Evolutionary conservation across 2,888 invertebrate genomes (phyloP).

Genomic region (Ectropis crepuscularia): DNA sequence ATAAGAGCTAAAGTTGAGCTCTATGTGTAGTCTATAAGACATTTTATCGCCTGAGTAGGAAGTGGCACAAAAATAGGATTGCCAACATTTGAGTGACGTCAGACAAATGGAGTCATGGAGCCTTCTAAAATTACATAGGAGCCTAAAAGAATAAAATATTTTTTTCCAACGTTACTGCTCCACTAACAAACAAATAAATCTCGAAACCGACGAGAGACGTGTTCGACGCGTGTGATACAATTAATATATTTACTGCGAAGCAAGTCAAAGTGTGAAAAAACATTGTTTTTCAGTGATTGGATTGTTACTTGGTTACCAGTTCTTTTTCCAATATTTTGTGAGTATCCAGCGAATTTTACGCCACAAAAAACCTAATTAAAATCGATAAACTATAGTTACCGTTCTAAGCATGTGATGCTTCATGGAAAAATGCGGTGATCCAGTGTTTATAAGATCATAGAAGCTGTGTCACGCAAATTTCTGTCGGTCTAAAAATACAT

Average conservation of each 20-base stretch:
- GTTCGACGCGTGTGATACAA: conserved; percentile 64
- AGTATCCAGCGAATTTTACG: conserved; percentile 67
- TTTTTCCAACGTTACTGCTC: conserved; percentile 66
- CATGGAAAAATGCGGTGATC: conserved; percentile 54
- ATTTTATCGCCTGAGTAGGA: conserved; percentile 72
- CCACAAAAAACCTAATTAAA: conserved; percentile 55
- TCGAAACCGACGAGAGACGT: conserved; percentile 65
- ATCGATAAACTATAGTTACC: conserved; percentile 63
- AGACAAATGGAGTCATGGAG: conserved; percentile 73
- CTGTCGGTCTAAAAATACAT: conserved; percentile 76
- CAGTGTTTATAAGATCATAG: conserved; percentile 56
- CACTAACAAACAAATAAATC: conserved; percentile 60
- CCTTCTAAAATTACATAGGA: conserved; percentile 82
- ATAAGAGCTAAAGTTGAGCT: conserved; percentile 62
- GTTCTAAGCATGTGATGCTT: conserved; percentile 60
- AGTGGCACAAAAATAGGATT: conserved; percentile 82
- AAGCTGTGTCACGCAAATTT: conserved; percentile 67
- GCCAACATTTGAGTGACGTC: conserved; percentile 84
- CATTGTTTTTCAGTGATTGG: conserved; percentile 53
- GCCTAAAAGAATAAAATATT: conserved; percentile 62
- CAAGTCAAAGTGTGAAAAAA: conserved; percentile 41
- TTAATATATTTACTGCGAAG: conserved; percentile 42
- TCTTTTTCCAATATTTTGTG: conserved; percentile 66
- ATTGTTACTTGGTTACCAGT: conserved; percentile 69
- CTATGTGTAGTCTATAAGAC: conserved; percentile 58